Evolutionary conservation across 2,113 vertebrate species (phyloP).

Genomic region (Syrmaticus mikado): DNA sequence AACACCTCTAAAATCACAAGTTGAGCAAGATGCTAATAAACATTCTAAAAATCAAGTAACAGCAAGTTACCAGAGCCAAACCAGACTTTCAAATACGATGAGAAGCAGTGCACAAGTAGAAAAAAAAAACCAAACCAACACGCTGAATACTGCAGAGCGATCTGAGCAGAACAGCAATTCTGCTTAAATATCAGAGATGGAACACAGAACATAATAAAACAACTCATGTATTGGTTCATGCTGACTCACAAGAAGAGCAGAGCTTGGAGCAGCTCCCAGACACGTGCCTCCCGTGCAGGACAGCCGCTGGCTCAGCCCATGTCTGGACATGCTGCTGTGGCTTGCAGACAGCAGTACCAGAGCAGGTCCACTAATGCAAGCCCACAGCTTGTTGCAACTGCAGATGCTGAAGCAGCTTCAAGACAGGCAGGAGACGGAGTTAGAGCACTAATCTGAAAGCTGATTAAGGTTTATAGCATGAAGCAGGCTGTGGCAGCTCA

Average conservation of each 20-base stretch:
- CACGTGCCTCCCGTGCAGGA: neutral
- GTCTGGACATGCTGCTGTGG: neutral
- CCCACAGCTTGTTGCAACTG: neutral
- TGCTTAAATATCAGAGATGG: neutral
- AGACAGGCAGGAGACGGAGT: rapidly evolving
- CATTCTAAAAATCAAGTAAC: conserved; percentile 61
- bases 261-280: neutral
- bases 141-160: neutral
- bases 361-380: neutral
- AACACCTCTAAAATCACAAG: conserved; percentile 56
- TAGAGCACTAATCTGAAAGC: neutral
- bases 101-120: neutral
- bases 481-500: neutral
- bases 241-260: conserved; percentile 6
- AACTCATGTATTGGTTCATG: neutral
- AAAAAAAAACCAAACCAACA: neutral
- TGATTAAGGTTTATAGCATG: neutral
- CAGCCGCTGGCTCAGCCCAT: neutral
- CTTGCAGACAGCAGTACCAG: neutral
- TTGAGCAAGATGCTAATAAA: conserved; percentile 57
- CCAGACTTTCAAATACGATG: neutral
- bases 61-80: conserved; percentile 37
- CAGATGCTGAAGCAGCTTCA: neutral
- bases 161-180: neutral
- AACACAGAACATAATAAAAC: neutral